Conservation (phyloP, 2,888 invertebrate genomes). For the Prosopocoilus inquinatus region DNA sequence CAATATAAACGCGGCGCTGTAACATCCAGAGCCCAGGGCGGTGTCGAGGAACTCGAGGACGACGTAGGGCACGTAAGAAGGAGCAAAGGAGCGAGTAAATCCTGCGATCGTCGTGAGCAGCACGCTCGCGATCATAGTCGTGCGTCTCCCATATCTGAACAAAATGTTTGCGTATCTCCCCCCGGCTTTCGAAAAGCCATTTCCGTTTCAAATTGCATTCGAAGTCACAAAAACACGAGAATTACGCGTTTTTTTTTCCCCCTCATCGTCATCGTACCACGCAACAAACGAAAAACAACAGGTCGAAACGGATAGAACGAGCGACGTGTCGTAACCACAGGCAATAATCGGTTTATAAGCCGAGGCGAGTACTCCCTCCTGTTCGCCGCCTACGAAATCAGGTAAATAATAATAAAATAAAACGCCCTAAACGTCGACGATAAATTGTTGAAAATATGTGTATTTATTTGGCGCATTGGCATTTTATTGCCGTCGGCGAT, state of each 20-base stretch:
- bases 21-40: conserved; percentile 64
- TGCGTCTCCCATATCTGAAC: conserved; percentile 59
- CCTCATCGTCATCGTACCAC: background rate
- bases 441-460: too few species aligned
- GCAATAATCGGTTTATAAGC: too few species aligned
- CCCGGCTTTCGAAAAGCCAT: background rate
- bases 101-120: conserved; percentile 64
- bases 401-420: too few species aligned
- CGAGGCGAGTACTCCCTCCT: too few species aligned
- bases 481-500: too few species aligned
- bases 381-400: too few species aligned
- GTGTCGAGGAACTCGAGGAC: conserved; percentile 69
- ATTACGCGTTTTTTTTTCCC: too few species aligned
- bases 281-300: too few species aligned
- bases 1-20: conserved; percentile 67
- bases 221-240: background rate
- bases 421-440: too few species aligned
- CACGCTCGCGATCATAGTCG: conserved; percentile 55
- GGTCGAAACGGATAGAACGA: too few species aligned
- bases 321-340: too few species aligned
- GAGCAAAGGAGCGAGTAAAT: conserved; percentile 64
- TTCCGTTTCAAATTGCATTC: background rate
- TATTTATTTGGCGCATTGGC: too few species aligned
- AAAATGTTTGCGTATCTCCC: background rate
- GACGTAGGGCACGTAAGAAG: conserved; percentile 66